Base-by-base conservation (phyloP, 2,888 invertebrate species). In the Serrognathus titanus region DNA sequence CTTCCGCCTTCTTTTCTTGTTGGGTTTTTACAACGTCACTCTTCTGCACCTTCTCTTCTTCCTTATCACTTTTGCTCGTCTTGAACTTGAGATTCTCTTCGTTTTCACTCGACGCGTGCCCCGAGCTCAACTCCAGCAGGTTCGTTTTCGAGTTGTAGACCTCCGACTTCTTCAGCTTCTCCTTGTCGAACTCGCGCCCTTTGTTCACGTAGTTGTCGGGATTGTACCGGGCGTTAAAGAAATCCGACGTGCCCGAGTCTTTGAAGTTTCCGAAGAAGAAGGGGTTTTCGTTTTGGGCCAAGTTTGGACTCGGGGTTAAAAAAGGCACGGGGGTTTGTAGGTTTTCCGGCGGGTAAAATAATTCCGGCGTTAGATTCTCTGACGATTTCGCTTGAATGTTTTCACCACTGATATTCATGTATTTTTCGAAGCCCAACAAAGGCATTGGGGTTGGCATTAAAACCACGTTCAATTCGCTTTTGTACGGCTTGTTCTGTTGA, bases 391-490 rank as follows among this genome's bases (percentile, higher is more conserved):
- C 70, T 63, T 36, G 48, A 24, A 76, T 50, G 53, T 72, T 75
- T 56, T 77, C 76, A 51, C 72, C 63, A 63, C 78, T 77, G 16
- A 77, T 66, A 46, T 74, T 70, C 54, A 69, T 71, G 65, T 78
- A 78, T 64, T 78, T 78, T 48, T 78, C 78, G 46, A 78, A 72
- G 16, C 76, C 78, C 2, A 78, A 69, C 16, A 78, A 59, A 0
- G 78, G 75, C 78, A 78, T 78, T 5, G 78, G 75, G 50, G 75
- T 75, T 0, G 78, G 78, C 74, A 78, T 76, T 51, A 78, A 60
- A 2, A 77, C 76, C 7, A 78, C 77, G 54, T 71, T 78, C 31
- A 78, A 59, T 65, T 78, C 78, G 59, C 77, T 78, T 60, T 76
- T 77, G 61, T 71, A 78, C 0, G 76, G 71, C 52, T 69, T 71